Conservation (phyloP, 1,140 invertebrate species). For the Diorhabda elongata region DNA sequence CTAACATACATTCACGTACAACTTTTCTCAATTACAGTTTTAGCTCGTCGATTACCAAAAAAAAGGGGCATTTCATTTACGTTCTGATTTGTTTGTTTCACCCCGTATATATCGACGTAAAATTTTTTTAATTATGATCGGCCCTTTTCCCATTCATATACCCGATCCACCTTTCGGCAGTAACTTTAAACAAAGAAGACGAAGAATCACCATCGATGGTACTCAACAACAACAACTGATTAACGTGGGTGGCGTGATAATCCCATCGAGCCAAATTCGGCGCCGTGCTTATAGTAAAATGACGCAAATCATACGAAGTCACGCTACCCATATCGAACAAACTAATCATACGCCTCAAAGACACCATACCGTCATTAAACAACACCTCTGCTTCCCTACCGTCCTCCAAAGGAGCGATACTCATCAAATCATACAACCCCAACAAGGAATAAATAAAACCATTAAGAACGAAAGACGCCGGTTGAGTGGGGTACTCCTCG, state of each 20-base stretch:
- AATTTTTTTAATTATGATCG: conserved; percentile 75
- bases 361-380: conserved; percentile 81
- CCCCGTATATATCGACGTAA: too few relatives aligned
- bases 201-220: conserved; percentile 74
- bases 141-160: conserved; percentile 95
- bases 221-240: conserved; percentile 85
- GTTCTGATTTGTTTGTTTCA: too few relatives aligned
- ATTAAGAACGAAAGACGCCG: conserved; percentile 93
- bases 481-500: conserved; percentile 97
- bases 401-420: conserved; percentile 57
- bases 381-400: conserved; percentile 67
- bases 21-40: too few relatives aligned
- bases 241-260: conserved; percentile 97
- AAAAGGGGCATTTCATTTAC: too few relatives aligned
- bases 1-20: too few relatives aligned
- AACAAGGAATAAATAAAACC: conserved; percentile 98
- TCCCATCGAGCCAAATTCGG: conserved; percentile 95
- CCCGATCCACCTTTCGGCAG: conserved; percentile 88
- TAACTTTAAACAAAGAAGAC: conserved; percentile 68
- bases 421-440: conserved; percentile 89
- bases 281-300: conserved; percentile 81
- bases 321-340: conserved; percentile 94
- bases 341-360: conserved; percentile 84
- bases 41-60: too few relatives aligned
- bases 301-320: conserved; percentile 94